Base-by-base conservation (phyloP, 2,113 vertebrate species). In the Anolis sagrei region DNA sequence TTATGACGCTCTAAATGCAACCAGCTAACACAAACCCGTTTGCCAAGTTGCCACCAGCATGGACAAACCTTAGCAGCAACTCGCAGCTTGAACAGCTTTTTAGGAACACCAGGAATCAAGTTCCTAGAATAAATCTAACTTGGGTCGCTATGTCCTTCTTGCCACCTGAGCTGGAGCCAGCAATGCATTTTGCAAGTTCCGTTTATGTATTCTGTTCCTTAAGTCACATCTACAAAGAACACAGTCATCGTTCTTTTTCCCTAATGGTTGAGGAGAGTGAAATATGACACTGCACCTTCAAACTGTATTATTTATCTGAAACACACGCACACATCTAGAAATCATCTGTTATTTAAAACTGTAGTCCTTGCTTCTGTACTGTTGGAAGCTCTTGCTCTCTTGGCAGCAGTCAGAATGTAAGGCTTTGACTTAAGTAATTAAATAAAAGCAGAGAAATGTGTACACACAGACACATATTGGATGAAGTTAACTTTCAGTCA, bases 101-200 rank as follows among this genome's bases (percentile, higher is more conserved):
- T 36, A 0, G 64, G 91, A 83, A 84, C 92, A 92, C 93, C 91
- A 93, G 92, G 84, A 94, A 89, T 81, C 0, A 1, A 87, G 85
- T 81, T 93, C 93, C 92, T 92, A 89, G 92, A 92, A 93, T 91
- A 84, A 93, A 93, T 88, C 84, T 29, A 73, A 88, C 90, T 88
- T 36, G 36, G 79, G 87, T 86, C 5, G 1, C 76, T 36, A 48
- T 32, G 74, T 58, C 87, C 86, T 84, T 86, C 87, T 91, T 82
- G 90, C 89, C 5, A 27, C 84, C 87, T 94, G 92, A 94, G 90
- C 88, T 77, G 78, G 0, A 0, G 93, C 91, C 93, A 93, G 89
- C 76, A 86, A 82, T 87, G 81, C 89, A 75, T 90, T 94, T 87
- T 89, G 86, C 85, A 87, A 13, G 84, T 88, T 87, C 83, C 13